Evolutionary conservation across 2,797 vertebrate species (phyloP), one percentile per base, ranked within the genome.

Genomic region (Hydrophis major): DNA sequence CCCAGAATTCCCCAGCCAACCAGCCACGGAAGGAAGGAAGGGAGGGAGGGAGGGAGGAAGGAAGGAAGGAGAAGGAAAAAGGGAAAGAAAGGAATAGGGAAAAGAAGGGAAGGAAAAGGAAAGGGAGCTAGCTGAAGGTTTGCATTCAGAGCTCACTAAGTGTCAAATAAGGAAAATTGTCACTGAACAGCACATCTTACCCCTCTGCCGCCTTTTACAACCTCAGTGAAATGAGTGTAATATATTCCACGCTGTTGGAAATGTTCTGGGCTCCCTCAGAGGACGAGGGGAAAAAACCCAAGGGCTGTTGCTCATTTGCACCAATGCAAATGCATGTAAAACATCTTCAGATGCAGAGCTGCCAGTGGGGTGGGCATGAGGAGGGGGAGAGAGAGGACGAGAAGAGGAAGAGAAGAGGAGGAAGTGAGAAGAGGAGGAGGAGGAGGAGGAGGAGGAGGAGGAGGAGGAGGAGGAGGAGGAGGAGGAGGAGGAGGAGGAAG

Each of bases 371-470:
- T 16, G 37, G 4, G 60, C 7, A 1, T 20, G 37, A 2, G 2
- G n/a, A 1, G 22, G 1, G 14, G 1, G 0, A 22, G 32, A 42
- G 32, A 42, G 69, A 10, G 7, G 20, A 0, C 16, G 13, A 32
- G 69, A 74, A 8, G 6, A 37, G 69, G 47, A 53, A 53, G 4
- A 11, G 55, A 22, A 32, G 69, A 74, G 4, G 6, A 37, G 69
- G 47, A 53, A 53, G 4, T 6, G 55, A 55, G 53, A 55, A 55
- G 53, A 55, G 3, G 55, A 55, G 5, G 55, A 13, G 12, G 55
- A 55, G 5, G 55, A 50, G 7, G 50, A 50, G 6, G 47, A 6
- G 47, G 47, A 50, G 37, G 37, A 6, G 47, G 6, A 6, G 47
- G 6, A 50, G 47, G 6, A 50, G 47, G 47, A 50, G 47, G 1